Percentiles rank a stretch among this genome's conserved stretches.
phyloP scores from a whole-genome alignment of 2,113 vertebrate genomes.

The Passer montanus region DNA sequence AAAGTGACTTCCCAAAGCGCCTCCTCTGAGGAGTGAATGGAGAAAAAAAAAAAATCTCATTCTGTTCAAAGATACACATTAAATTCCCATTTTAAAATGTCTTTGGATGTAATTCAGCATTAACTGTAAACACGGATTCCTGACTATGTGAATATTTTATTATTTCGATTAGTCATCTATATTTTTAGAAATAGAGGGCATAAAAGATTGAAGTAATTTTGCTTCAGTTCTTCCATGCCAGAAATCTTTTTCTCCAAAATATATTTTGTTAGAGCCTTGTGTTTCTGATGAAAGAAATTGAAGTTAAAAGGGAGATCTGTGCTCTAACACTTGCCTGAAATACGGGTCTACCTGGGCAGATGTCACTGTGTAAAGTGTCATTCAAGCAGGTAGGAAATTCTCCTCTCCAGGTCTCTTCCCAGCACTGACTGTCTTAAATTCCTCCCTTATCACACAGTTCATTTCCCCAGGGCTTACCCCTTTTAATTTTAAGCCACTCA shows the following conservation, averaged over 20 bases:
- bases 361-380: background rate
- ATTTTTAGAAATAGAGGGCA: slow-evolving; percentile 67
- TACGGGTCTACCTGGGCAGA: background rate
- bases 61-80: background rate
- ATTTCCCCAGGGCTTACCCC: background rate
- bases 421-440: background rate
- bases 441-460: background rate
- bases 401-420: background rate
- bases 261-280: background rate
- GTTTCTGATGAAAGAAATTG: background rate
- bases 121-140: slow-evolving; percentile 31
- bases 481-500: background rate
- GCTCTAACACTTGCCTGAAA: background rate
- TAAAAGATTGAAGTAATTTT: slow-evolving; percentile 71
- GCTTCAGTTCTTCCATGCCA: slow-evolving; percentile 20
- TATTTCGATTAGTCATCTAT: slow-evolving; percentile 46
- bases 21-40: background rate
- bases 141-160: slow-evolving; percentile 74
- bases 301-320: background rate
- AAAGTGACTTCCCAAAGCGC: background rate
- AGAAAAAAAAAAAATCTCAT: background rate
- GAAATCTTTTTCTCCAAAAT: background rate
- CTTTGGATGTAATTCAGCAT: slow-evolving; percentile 22
- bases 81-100: background rate
- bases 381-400: background rate